Conservation (phyloP, 2,797 vertebrate species). For the Myripristis jacobus region DNA sequence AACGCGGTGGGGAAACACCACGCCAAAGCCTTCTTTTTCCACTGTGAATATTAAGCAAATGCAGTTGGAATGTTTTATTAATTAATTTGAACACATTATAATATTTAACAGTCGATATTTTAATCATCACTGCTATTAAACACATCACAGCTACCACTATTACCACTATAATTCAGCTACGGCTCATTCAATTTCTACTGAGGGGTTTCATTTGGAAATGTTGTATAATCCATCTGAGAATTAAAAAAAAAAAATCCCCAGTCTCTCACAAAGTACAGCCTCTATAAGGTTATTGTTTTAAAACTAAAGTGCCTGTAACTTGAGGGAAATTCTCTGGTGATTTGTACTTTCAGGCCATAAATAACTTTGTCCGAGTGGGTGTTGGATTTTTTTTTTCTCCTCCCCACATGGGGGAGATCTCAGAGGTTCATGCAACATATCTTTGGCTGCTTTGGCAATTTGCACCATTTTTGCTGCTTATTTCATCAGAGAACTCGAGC, state of each 20-base stretch:
- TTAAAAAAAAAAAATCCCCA: conserved; percentile 18
- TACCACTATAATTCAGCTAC: no score
- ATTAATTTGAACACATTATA: neutral
- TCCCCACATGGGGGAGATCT: conserved; percentile 12
- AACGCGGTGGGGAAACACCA: conserved; percentile 2
- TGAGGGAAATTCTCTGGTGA: neutral
- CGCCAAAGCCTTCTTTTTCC: no score
- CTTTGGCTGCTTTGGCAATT: no score
- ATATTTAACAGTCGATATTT: no score
- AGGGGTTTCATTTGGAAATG: neutral
- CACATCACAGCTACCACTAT: no score
- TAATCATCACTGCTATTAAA: no score
- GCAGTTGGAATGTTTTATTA: conserved; percentile 19
- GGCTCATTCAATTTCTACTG: no score
- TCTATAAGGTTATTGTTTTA: conserved; percentile 21
- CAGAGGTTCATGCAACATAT: no score
- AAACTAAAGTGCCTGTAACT: conserved; percentile 24
- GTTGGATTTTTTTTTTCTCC: conserved; percentile 9
- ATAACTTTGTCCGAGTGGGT: conserved; percentile 22
- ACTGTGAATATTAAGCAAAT: neutral
- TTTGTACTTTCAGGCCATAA: conserved; percentile 16
- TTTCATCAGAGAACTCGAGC: no score
- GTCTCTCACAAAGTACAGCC: conserved; percentile 37
- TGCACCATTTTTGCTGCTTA: no score
- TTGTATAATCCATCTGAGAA: neutral